These are phyloP conservation scores for Aphis gossypii DNA, from an alignment of 1,140 invertebrate species.

Conservation along the genomic window DNA sequence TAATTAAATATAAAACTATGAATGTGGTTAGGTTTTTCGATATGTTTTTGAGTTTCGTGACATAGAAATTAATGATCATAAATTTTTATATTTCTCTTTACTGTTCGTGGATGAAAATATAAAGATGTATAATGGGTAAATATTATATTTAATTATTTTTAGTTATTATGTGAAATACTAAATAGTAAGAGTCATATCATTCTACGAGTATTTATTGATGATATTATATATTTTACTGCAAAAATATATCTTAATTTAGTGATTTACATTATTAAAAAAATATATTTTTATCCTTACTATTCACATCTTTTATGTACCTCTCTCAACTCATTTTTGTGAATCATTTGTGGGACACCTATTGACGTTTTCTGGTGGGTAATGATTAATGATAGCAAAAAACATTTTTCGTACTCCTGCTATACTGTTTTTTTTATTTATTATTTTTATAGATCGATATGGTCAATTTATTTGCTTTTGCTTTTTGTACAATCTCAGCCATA, in stretches of 20 bases:
- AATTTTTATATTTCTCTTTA: neutral
- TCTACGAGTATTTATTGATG: neutral
- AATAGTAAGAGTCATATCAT: neutral
- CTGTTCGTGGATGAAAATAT: neutral
- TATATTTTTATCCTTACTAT: neutral
- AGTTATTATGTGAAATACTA: neutral
- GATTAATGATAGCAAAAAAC: neutral
- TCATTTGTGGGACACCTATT: neutral
- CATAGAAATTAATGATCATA: neutral
- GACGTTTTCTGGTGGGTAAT: neutral
- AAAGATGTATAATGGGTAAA: neutral
- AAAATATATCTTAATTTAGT: neutral
- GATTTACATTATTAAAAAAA: neutral
- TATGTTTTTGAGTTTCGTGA: neutral
- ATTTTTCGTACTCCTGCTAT: neutral
- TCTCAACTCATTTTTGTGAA: constrained; percentile 10
- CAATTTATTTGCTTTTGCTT: neutral
- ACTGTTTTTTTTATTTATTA: neutral
- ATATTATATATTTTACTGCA: neutral
- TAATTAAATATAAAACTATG: neutral
- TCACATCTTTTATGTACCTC: neutral
- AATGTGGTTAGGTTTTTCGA: neutral
- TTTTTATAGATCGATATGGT: neutral
- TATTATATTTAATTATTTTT: neutral
- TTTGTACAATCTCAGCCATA: neutral